Evolutionary conservation across 2,113 vertebrate species (phyloP), one percentile per base, ranked within the genome.

Genomic region (Strigops habroptila): DNA sequence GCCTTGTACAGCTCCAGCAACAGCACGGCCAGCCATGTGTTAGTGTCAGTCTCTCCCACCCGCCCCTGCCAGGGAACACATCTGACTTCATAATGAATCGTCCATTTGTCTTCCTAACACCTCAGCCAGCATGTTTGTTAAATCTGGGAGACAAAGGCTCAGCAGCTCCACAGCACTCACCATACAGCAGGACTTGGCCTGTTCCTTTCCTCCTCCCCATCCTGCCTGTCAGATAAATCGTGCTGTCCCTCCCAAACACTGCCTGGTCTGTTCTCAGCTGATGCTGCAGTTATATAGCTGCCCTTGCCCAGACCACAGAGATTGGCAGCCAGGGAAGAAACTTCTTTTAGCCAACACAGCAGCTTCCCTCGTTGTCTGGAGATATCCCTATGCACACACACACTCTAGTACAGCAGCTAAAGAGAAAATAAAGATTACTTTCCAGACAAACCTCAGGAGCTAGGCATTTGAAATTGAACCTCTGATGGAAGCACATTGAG

Each of bases 271-370:
- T 96, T 96, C 96, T 90, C 86, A 0, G 83, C 86, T 13, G 75
- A 82, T 93, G 85, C 94, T 89, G 35, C 64, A 67, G 88, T 51
- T 70, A 69, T 33, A 62, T 18, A 89, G 89, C 77, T 87, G 95
- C 90, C 91, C 90, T 91, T 88, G 91, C 90, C 92, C 91, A 93
- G 94, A 96, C 94, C 96, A 85, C 95, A 96, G 73, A 78, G 43
- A 82, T 31, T 81, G 88, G 92, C 92, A 95, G 93, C 33, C 70
- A 76, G 35, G 81, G 65, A 52, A 87, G 55, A 63, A 94, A 44
- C 48, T 94, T 81, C 86, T 53, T 5, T 8, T 25, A 84, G 95
- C 95, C 92, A 95, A 48, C 0, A 2, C 64, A 91, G 86, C 82
- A 92, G 86, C 83, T 94, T 91, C 90, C 77, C 71, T 82, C 7